These are phyloP conservation scores for Pristionchus entomophagus DNA, from an alignment of 2,888 invertebrate genomes.

Conservation along the genomic window DNA sequence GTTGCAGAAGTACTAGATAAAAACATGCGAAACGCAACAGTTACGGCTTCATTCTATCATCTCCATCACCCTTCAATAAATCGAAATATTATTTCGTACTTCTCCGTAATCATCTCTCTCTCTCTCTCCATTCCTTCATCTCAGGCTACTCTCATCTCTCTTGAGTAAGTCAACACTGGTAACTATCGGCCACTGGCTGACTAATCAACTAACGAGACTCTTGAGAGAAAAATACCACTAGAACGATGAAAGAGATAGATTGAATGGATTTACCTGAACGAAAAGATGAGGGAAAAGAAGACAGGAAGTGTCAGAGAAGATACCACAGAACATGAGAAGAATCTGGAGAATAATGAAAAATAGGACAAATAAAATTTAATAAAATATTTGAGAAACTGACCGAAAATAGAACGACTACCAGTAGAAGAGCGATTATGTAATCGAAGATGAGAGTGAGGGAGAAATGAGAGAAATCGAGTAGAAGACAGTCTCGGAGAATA, in stretches of 20 bases:
- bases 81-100: neutral
- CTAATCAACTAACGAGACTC: neutral
- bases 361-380: neutral
- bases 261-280: constrained; percentile 64
- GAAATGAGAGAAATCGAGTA: constrained; percentile 70
- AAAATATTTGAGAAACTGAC: constrained; percentile 60
- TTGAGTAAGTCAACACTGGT: neutral
- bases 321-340: constrained; percentile 69
- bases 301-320: constrained; percentile 65
- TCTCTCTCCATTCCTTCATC: neutral
- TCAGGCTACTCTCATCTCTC: neutral
- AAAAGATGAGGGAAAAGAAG: constrained; percentile 70
- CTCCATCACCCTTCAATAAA: neutral
- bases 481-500: constrained; percentile 66
- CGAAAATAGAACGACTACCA: constrained; percentile 67
- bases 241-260: neutral
- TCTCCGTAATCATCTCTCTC: neutral
- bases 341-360: constrained; percentile 54
- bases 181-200: neutral
- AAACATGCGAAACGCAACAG: no score
- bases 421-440: constrained; percentile 68
- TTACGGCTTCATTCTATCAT: neutral
- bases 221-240: neutral
- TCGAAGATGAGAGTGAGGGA: constrained; percentile 70
- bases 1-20: neutral